Conservation (phyloP, 2,888 invertebrate genomes). For the Apotomis capreana region DNA sequence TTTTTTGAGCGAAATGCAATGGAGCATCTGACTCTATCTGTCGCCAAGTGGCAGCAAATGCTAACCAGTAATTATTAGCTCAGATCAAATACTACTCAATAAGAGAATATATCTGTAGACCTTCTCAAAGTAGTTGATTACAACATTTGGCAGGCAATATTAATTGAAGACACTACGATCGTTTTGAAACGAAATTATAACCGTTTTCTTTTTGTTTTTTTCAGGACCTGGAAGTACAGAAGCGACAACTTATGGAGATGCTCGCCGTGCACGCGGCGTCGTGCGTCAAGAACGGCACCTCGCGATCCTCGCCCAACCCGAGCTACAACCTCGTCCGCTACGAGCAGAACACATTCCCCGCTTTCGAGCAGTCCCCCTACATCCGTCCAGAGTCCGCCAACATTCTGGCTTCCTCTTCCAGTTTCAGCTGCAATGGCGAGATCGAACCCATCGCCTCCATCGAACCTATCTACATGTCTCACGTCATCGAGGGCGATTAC, state of each 20-base stretch:
- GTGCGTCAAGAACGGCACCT: slow-evolving; percentile 84
- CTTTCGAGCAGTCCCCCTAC: slow-evolving; percentile 78
- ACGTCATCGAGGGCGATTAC: slow-evolving; percentile 71
- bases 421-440: slow-evolving; percentile 77
- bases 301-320: slow-evolving; percentile 71
- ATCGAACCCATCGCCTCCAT: slow-evolving; percentile 73
- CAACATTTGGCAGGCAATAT: no score
- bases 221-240: slow-evolving; percentile 91
- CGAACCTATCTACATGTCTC: slow-evolving; percentile 70
- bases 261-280: slow-evolving; percentile 88
- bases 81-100: no score
- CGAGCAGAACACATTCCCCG: slow-evolving; percentile 76
- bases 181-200: neutral
- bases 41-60: no score
- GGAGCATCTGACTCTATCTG: no score
- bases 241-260: slow-evolving; percentile 90
- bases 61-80: no score
- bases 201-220: neutral
- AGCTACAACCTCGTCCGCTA: slow-evolving; percentile 76
- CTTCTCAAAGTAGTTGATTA: no score
- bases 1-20: no score
- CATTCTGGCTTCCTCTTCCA: slow-evolving; percentile 73
- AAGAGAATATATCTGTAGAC: no score
- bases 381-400: slow-evolving; percentile 81
- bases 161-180: no score